Base-by-base conservation (phyloP, 2,888 invertebrate genomes). In the Nomada fabriciana region DNA sequence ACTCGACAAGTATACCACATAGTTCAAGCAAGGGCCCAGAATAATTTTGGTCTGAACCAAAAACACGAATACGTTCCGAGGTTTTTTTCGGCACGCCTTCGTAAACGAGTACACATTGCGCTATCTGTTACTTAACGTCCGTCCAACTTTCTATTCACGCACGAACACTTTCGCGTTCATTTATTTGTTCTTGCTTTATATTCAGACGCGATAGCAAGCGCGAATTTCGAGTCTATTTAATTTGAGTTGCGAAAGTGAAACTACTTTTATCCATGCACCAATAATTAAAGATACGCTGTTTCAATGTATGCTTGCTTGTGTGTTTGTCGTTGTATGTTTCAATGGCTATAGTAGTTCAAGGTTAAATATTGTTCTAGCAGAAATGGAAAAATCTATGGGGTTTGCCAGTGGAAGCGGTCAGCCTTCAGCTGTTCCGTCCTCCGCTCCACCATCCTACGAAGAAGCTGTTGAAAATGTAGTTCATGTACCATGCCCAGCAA, bases 401-500 rank as follows among this genome's bases (percentile, higher is more conserved):
- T 65, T 83, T 25, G 78, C 77, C 52, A 42, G 65, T 47, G 52
- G 80, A 65, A 59, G 84, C 81, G 36, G 43, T 0, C 80, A 77
- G 23, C 65, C 87, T 68, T 77, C 86, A 1, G 87, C 86, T 36
- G 90, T 91, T 5, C 78, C 90, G 36, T 91, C 91, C 0, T 79
- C 90, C 7, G 92, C 92, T n/a, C 92, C 93, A 2, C 93, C 93
- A 23, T 92, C 93, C 36, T 93, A 93, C 53, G 92, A 93, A 70
- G 92, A 93, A 74, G 93, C 93, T 15, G 84, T 93, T 18, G 91
- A 89, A 25, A 82, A 88, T 61, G 84, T 86, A 53, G 81, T 78
- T 25, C 78, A 47, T 18, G 36, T 67, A n/a, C 79, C 85, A 2
- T 61, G 70, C 15, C 86, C 67, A 53, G 47, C 73, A 55, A 68